phyloP scores from a whole-genome alignment of 2,888 invertebrate genomes.

The Amiota mariae region DNA sequence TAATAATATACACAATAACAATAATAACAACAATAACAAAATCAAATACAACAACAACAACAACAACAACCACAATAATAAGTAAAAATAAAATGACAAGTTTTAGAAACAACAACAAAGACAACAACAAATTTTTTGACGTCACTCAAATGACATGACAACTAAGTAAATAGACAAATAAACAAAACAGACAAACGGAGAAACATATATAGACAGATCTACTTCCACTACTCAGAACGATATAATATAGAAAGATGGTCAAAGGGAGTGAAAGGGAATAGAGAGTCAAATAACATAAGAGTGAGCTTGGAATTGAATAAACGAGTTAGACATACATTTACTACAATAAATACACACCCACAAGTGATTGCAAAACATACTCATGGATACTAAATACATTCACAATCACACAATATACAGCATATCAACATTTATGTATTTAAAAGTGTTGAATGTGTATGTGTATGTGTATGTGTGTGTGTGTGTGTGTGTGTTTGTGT shows the following conservation, averaged over 20 bases:
- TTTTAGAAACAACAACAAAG: not conserved
- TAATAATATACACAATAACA: not conserved
- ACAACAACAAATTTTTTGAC: conserved; percentile 21
- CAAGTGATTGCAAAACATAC: not conserved
- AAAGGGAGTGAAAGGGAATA: not conserved
- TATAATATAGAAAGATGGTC: not conserved
- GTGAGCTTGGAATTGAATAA: not conserved
- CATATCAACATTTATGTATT: conserved; percentile 27
- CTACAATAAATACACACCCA: conserved; percentile 19
- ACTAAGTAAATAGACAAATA: conserved; percentile 29
- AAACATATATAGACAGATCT: conserved; percentile 3
- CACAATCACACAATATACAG: no score
- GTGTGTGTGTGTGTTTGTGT: not conserved
- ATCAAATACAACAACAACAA: not conserved
- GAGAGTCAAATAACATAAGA: not conserved
- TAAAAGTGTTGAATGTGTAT: not conserved
- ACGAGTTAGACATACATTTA: not conserved
- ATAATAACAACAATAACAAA: not conserved
- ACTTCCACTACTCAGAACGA: no score
- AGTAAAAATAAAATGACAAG: conserved; percentile 8
- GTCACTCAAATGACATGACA: conserved; percentile 27
- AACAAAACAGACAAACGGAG: conserved; percentile 3
- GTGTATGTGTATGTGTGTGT: not conserved
- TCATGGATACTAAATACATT: no score
- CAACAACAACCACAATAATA: no score